Percentiles rank a stretch among this genome's conserved stretches.
Conservation (phyloP, 2,797 vertebrate genomes). For the Malacoctenus gilli region DNA sequence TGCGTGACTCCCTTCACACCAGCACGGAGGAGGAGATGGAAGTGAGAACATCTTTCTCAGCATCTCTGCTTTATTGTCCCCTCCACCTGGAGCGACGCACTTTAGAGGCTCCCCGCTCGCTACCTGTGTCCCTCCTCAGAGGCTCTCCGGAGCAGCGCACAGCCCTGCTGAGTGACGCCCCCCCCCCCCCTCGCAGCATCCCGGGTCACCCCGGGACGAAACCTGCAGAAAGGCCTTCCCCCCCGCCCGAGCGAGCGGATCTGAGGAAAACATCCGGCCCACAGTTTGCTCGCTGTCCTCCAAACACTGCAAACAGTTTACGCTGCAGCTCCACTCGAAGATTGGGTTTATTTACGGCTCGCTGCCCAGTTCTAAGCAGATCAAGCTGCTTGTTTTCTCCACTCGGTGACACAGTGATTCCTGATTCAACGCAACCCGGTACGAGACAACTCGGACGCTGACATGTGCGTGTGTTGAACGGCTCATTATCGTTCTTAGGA, state of each 20-base stretch:
- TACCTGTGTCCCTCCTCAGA: conserved; percentile 33
- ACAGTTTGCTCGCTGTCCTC: conserved; percentile 10
- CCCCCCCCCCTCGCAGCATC: too few species aligned
- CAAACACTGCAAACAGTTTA: conserved; percentile 19
- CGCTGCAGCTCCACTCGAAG: conserved; percentile 6
- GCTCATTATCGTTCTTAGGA: conserved; percentile 1
- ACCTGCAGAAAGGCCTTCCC: conserved; percentile 13
- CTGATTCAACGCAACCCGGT: conserved; percentile 10
- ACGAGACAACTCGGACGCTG: neutral
- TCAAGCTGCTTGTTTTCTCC: conserved; percentile 38
- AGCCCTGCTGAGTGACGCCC: conserved; percentile 53
- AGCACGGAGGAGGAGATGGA: conserved; percentile 60
- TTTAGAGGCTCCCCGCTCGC: conserved; percentile 56
- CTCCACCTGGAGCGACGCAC: conserved; percentile 56
- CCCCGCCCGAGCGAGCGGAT: conserved; percentile 8
- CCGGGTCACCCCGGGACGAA: conserved; percentile 29
- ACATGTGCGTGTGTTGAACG: neutral
- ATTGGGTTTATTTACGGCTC: conserved; percentile 35
- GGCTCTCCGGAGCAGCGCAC: conserved; percentile 11
- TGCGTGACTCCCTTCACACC: conserved; percentile 69
- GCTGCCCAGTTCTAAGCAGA: conserved; percentile 26
- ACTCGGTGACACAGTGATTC: conserved; percentile 5
- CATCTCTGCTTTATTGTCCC: conserved; percentile 12
- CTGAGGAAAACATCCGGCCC: neutral
- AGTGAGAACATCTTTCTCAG: conserved; percentile 61